Conservation (phyloP, 2,888 invertebrate species). For the Metalampra italica region DNA sequence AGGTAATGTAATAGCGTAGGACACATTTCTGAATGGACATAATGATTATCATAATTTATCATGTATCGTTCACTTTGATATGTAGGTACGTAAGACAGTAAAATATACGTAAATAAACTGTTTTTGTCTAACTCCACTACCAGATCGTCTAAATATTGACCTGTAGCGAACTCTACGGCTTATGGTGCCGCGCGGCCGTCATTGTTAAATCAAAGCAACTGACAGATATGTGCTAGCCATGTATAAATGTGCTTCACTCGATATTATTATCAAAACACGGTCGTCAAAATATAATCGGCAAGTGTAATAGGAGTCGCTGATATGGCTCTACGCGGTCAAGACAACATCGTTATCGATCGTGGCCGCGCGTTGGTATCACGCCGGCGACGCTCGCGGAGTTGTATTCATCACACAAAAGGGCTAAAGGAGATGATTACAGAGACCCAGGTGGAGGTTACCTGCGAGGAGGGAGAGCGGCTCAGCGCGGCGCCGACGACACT, state of each 20-base stretch:
- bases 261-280: conserved; percentile 30
- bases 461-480: conserved; percentile 41
- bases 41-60: conserved; percentile 8
- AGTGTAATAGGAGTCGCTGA: conserved; percentile 35
- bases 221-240: not conserved
- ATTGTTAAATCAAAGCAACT: conserved; percentile 14
- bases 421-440: conserved; percentile 14
- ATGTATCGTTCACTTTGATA: conserved; percentile 11
- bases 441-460: conserved; percentile 45
- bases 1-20: conserved; percentile 19
- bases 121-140: not conserved
- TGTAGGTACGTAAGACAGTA: no score
- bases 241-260: conserved; percentile 1
- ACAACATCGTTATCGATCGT: conserved; percentile 75
- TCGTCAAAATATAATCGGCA: conserved; percentile 15
- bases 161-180: not conserved
- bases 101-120: no score
- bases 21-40: conserved; percentile 15
- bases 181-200: not conserved
- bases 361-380: conserved; percentile 50
- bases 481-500: conserved; percentile 61
- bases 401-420: conserved; percentile 48
- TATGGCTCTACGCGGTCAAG: conserved; percentile 45
- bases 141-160: conserved; percentile 5
- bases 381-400: conserved; percentile 32